Conservation (phyloP, 2,797 vertebrate genomes). For the Chanos chanos region DNA sequence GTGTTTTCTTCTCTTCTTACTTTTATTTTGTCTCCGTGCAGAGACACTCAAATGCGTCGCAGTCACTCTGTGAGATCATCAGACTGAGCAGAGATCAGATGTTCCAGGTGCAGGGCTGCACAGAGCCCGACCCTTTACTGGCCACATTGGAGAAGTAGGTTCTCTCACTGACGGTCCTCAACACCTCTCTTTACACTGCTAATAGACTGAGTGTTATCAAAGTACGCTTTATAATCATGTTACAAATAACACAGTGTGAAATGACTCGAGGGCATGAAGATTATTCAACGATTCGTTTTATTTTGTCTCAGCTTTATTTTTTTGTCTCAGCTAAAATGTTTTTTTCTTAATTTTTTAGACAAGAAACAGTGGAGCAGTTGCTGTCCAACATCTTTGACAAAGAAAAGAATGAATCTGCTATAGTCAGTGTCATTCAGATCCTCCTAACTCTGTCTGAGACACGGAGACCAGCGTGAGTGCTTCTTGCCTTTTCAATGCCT, state of each 20-base stretch:
- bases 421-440: constrained; percentile 98
- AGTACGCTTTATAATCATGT: background rate
- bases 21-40: constrained; percentile 54
- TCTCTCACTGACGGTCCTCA: background rate
- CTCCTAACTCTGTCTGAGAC: constrained; percentile 95
- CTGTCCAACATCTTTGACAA: constrained; percentile 94
- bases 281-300: too few relatives aligned
- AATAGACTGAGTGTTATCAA: background rate
- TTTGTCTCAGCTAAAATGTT: background rate
- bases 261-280: too few relatives aligned
- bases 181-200: background rate
- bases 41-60: constrained; percentile 98
- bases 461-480: constrained; percentile 89
- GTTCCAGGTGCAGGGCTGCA: constrained; percentile 93
- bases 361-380: constrained; percentile 95
- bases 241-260: too few relatives aligned
- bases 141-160: constrained; percentile 94
- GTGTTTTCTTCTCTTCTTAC: background rate
- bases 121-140: constrained; percentile 93
- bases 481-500: background rate
- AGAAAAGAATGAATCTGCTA: constrained; percentile 94
- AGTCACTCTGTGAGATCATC: constrained; percentile 98
- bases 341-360: constrained; percentile 65
- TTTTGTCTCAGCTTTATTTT: too few relatives aligned
- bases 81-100: constrained; percentile 98